phyloP scores from a whole-genome alignment of 2,797 vertebrate genomes.

The Odontamblyopus rebecca region DNA sequence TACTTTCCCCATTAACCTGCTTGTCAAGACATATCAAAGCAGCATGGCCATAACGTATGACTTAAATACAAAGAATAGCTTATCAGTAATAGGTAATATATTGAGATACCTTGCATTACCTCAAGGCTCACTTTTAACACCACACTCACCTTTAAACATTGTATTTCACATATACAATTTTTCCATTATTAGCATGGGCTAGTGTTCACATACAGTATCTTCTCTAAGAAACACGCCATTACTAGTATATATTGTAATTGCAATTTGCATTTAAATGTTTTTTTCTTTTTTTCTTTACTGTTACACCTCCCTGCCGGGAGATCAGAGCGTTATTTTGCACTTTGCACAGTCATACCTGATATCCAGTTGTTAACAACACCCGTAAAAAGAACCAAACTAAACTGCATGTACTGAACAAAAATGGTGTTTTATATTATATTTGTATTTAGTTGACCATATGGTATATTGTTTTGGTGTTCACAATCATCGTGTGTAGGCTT shows the following conservation, averaged over 20 bases:
- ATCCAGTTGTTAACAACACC: conserved; percentile 47
- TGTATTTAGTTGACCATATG: background rate
- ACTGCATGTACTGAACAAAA: background rate
- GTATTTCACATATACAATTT: conserved; percentile 12
- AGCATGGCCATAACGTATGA: background rate
- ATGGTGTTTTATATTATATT: background rate
- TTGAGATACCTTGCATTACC: background rate
- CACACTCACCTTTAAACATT: background rate
- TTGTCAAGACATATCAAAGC: conserved; percentile 7
- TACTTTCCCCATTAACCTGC: conserved; percentile 27
- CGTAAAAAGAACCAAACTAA: conserved; percentile 44
- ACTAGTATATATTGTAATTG: background rate
- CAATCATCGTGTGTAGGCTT: background rate
- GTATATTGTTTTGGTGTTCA: background rate
- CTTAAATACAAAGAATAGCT: background rate
- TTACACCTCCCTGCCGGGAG: no score
- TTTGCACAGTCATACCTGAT: conserved; percentile 35
- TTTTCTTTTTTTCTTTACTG: background rate
- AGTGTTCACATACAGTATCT: background rate
- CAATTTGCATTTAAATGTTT: background rate
- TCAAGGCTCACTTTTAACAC: conserved; percentile 11
- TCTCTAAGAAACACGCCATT: background rate
- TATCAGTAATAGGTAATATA: background rate
- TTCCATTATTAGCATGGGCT: background rate
- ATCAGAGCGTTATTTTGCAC: conserved; percentile 18